Base-by-base conservation (phyloP, 2,797 vertebrate species). In the Hydrocynus forskahlii region DNA sequence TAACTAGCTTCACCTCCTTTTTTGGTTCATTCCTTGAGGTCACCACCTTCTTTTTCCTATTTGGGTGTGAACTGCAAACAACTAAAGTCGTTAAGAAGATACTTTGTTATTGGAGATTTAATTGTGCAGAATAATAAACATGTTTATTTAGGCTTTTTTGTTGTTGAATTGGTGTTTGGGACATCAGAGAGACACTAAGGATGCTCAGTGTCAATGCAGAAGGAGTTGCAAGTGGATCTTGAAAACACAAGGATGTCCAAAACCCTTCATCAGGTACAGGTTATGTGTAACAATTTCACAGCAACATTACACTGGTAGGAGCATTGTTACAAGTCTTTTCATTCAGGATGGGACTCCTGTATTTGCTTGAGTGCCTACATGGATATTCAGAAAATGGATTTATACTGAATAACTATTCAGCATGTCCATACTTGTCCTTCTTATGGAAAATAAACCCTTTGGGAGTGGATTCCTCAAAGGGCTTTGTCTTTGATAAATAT, bases 401-500 rank as follows among this genome's bases (percentile, higher is more conserved):
- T 48, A 64, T 23, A 8, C 64, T 19, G 43, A 0, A 38, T 29
- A 23, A 4, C 25, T 55, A 10, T 54, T 7, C 5, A 1, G 8
- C 70, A 17, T 19, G 23, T 59, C 16, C n/a, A 21, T 40, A 62
- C 14, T 40, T 59, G n/a, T 59, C 8, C 7, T 21, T 35, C 2
- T 19, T 40, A 25, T 43, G 29, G 21, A 29, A 63, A 5, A 64
- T 64, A 21, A 35, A 83, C 81, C 83, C 35, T 84, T 89, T 90
- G 86, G 85, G 78, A 84, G 87, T 87, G 84, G 84, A 76, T 83
- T 76, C 84, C 85, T 70, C 78, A 29, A 25, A 62, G 19, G 59
- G 1, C 21, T 57, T 59, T 87, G 83, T 86, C 84, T 85, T 89
- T 81, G 84, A 79, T 83, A 76, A 89, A 84, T 88, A 85, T 79